Evolutionary conservation across 1,140 invertebrate species (phyloP), one percentile per base, ranked within the genome.

Genomic region (Colletes gigas): DNA sequence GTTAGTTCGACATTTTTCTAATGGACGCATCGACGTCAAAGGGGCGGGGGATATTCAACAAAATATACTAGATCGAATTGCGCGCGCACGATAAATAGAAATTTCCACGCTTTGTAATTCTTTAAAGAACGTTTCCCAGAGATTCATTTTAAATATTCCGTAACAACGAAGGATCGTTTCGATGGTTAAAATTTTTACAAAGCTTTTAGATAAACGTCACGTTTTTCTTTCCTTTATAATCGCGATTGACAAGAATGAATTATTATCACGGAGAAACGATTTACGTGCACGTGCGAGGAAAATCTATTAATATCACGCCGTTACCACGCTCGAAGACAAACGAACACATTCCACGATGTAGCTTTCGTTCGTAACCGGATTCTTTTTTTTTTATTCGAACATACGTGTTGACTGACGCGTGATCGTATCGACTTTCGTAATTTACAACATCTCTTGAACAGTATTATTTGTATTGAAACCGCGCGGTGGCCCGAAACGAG

Each of bases 1-100:
- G 67, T 74, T 84, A 78, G 73, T 62, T 65, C 69, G 66, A 52
- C 7, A 57, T 85, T 84, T 85, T 72, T 74, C 71, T 76, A 83
- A 79, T 69, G 17, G 44, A 63, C 70, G 4, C 69, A 39, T 60
- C 30, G n/a, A 62, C 39, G 60, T 78, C 39, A 0, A 55, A 44
- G 15, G 14, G 52, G 2, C 19, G 50, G 17, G 17, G 4, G 15
- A 54, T n/a, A 39, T 19, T 9, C 10, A 52, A 19, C 8, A 52
- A 47, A 52, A 39, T 57, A 66, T 52, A n/a, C 6, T 47, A n/a
- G 44, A 47, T 19, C 15, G 39, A 76, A 68, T 77, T 68, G 60
- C 60, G 39, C 15, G 60, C 63, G 77, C 60, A 78, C 77, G 12
- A 17, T 21, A 4, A 63, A 59, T 39, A 14, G 3, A 2, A 54